phyloP scores from a whole-genome alignment of 2,888 invertebrate species.

The Drosophila glabriapex region DNA sequence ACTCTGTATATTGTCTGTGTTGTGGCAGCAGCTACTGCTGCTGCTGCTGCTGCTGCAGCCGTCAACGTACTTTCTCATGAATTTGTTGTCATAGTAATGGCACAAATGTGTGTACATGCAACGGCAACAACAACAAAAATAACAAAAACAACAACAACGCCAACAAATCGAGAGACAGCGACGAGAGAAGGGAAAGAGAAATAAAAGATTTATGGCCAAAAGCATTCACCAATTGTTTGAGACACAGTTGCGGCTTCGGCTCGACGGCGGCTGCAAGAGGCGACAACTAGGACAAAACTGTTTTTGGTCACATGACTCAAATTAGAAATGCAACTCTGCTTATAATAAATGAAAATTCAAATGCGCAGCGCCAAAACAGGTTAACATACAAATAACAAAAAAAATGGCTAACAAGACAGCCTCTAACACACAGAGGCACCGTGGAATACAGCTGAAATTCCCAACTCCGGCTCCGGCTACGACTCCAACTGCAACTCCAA shows the following conservation, averaged over 20 bases:
- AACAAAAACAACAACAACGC: constrained; percentile 51
- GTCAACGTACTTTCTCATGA: constrained; percentile 71
- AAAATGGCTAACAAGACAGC: constrained; percentile 71
- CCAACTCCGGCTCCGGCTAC: not conserved
- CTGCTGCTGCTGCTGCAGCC: constrained; percentile 12
- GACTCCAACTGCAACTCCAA: not conserved
- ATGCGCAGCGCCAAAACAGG: constrained; percentile 63
- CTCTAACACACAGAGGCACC: constrained; percentile 22
- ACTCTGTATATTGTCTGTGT: constrained; percentile 32
- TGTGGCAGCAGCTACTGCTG: constrained; percentile 59
- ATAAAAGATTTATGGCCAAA: constrained; percentile 73
- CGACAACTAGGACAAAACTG: constrained; percentile 81
- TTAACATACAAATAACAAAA: constrained; percentile 41
- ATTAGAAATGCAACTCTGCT: constrained; percentile 76
- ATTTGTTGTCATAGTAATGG: constrained; percentile 69
- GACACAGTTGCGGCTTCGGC: constrained; percentile 41
- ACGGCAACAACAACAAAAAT: constrained; percentile 4
- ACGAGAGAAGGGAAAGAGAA: constrained; percentile 21
- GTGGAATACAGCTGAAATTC: not conserved
- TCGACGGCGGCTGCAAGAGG: constrained; percentile 45
- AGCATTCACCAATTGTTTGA: constrained; percentile 77
- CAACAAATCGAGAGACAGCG: constrained; percentile 46
- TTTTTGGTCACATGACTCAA: constrained; percentile 78
- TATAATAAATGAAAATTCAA: constrained; percentile 80
- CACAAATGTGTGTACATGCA: constrained; percentile 65